Percentiles rank a stretch among this genome's conserved stretches.
Evolutionary conservation across 2,113 vertebrate genomes (phyloP).

Genomic region (Xyrauchen texanus): DNA sequence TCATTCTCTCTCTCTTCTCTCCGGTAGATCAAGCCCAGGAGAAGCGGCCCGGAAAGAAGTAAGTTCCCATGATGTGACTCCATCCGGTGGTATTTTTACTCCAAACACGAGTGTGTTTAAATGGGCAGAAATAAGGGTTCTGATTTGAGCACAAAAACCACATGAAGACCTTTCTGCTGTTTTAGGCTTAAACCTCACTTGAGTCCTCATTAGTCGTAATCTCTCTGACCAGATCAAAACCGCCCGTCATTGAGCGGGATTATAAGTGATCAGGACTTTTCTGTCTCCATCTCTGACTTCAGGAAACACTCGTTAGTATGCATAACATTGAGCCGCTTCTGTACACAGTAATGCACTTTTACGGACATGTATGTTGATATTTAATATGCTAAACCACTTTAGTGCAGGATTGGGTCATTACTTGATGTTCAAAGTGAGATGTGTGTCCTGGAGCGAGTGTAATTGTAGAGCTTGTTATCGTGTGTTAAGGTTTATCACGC

Average conservation of each 20-base stretch:
- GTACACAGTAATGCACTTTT: too few relatives aligned
- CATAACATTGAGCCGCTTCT: too few relatives aligned
- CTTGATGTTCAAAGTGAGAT: too few relatives aligned
- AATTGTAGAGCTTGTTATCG: too few relatives aligned
- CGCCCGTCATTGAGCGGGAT: conserved; percentile 56
- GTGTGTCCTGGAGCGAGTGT: too few relatives aligned
- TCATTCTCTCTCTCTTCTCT: conserved; percentile 40
- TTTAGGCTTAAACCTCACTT: too few relatives aligned
- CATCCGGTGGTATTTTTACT: conserved; percentile 18
- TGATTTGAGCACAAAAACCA: neutral
- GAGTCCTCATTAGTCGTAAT: too few relatives aligned
- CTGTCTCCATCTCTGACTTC: neutral
- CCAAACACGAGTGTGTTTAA: neutral
- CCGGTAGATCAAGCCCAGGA: conserved; percentile 86
- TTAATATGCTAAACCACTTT: too few relatives aligned
- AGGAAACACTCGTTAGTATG: neutral
- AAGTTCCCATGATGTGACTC: conserved; percentile 69
- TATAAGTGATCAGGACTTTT: conserved; percentile 55
- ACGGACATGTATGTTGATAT: too few relatives aligned
- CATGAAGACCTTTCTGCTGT: neutral
- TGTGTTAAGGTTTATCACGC: too few relatives aligned
- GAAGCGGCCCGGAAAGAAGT: conserved; percentile 80
- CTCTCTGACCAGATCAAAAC: conserved; percentile 13
- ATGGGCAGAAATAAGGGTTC: neutral
- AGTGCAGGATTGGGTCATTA: too few relatives aligned